A percentile compares a stretch with the other conserved stretches of the same genome.
Conservation (phyloP, 92 coral and sea anemone genomes). For the Epizoanthus rinbou region DNA sequence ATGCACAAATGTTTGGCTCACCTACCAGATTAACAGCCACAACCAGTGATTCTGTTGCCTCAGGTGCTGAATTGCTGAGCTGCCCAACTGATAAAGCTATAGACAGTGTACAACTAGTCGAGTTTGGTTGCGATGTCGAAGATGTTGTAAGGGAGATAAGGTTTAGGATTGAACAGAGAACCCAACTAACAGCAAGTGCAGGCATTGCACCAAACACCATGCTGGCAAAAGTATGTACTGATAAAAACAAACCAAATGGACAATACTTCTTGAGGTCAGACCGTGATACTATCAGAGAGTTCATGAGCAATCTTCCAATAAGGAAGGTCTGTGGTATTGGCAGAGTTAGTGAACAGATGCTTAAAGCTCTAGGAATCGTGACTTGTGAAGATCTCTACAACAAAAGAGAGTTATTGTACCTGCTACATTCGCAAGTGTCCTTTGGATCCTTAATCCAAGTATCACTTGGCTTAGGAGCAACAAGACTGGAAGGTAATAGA, state of each 20-base stretch:
- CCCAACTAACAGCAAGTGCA: conserved; percentile 95
- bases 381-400: conserved; percentile 76
- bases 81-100: background rate
- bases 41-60: background rate
- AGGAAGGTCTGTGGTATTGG: conserved; percentile 96
- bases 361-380: conserved; percentile 78
- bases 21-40: background rate
- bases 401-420: conserved; percentile 77
- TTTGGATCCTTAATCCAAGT: conserved; percentile 73
- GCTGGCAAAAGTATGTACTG: conserved; percentile 95
- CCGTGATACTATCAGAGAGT: conserved; percentile 60
- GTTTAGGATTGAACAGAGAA: conserved; percentile 81
- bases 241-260: conserved; percentile 97
- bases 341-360: conserved; percentile 94
- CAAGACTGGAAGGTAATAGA: conserved; percentile 67
- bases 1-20: background rate
- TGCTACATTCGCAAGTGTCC: conserved; percentile 78
- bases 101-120: conserved; percentile 9
- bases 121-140: conserved; percentile 77
- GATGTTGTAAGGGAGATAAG: conserved; percentile 85
- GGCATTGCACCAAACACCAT: conserved; percentile 98
- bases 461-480: conserved; percentile 88
- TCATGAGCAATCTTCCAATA: conserved; percentile 76
- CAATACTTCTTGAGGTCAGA: conserved; percentile 82
- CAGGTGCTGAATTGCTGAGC: background rate